Evolutionary conservation across 2,797 vertebrate species (phyloP).

Genomic region (Hypotaenidia okinawae): DNA sequence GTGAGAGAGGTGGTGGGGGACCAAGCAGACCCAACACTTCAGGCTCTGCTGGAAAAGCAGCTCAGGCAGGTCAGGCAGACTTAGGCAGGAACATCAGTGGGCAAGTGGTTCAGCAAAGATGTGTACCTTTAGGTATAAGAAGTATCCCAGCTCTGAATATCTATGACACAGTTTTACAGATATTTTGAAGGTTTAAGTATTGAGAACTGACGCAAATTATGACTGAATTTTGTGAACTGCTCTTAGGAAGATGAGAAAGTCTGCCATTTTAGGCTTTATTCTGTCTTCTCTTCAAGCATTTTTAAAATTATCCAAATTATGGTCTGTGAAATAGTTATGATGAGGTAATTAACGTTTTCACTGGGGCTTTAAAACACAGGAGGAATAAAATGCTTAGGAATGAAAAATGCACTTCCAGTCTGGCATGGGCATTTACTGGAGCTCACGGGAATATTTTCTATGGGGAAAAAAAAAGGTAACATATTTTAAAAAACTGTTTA

Average conservation of each 20-base stretch:
- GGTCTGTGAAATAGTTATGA: neutral
- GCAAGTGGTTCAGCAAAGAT: neutral
- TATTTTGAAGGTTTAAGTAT: neutral
- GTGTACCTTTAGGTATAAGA: neutral
- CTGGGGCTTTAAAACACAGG: neutral
- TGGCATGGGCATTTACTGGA: neutral
- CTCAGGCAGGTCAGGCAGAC: neutral
- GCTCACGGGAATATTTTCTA: neutral
- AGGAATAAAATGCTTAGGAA: neutral
- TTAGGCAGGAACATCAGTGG: neutral
- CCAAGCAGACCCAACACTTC: accelerated
- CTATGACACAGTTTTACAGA: neutral
- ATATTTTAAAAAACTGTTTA: neutral
- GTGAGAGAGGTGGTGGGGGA: neutral
- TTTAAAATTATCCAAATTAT: neutral
- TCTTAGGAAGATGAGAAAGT: neutral
- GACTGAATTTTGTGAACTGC: neutral
- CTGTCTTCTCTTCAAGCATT: neutral
- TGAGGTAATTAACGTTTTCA: neutral
- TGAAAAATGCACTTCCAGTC: neutral
- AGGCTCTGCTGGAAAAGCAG: neutral
- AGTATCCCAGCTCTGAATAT: neutral
- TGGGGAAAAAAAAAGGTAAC: neutral
- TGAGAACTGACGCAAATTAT: neutral
- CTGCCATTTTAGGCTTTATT: neutral